These are phyloP conservation scores for Calypte anna DNA, from an alignment of 2,113 vertebrate genomes.

Conservation along the genomic window DNA sequence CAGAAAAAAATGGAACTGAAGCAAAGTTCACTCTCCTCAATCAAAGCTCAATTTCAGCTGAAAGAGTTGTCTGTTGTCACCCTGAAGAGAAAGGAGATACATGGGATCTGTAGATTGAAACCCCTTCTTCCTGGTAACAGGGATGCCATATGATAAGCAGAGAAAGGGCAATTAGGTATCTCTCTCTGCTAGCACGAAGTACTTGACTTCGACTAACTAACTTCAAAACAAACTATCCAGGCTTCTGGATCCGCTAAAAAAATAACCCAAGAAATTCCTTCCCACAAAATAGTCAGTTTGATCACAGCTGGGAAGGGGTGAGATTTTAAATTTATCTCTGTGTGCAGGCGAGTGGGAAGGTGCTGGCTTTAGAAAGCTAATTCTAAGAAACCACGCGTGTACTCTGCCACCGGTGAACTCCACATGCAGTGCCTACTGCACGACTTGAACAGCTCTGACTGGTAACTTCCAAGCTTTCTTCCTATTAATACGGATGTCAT, in stretches of 20 bases:
- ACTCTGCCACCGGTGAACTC: not conserved
- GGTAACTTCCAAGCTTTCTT: not conserved
- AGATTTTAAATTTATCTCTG: not conserved
- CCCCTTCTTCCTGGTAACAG: not conserved
- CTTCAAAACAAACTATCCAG: not conserved
- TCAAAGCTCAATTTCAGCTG: not conserved
- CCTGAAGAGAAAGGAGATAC: not conserved
- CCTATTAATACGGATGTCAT: not conserved
- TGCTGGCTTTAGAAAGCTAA: not conserved
- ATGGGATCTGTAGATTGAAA: not conserved
- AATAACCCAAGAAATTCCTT: not conserved
- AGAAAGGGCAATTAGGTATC: not conserved
- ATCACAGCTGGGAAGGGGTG: not conserved
- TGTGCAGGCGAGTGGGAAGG: not conserved
- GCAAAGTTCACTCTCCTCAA: not conserved
- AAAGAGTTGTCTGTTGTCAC: not conserved
- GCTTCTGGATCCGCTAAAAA: not conserved
- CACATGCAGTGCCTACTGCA: not conserved
- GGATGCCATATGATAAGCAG: not conserved
- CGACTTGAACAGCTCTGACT: not conserved
- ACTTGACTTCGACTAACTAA: not conserved
- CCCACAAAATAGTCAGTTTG: not conserved
- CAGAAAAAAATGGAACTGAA: not conserved
- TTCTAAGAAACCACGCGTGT: not conserved
- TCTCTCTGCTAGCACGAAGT: rapidly evolving